Evolutionary conservation across 2,113 vertebrate genomes (phyloP).

Genomic region (Laterallus jamaicensis): DNA sequence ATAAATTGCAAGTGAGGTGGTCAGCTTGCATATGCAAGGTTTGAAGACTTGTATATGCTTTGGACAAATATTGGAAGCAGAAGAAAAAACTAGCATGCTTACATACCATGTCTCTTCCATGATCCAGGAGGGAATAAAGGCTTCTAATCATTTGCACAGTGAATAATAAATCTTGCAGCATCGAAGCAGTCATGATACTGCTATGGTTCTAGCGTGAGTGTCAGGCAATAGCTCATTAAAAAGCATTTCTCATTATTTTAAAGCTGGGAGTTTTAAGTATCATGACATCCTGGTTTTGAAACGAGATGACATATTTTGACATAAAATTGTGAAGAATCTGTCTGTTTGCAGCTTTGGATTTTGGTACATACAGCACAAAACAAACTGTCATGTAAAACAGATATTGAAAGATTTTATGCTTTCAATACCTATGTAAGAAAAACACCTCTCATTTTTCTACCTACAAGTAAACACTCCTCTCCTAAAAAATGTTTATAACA

Average conservation of each 20-base stretch:
- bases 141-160: not conserved
- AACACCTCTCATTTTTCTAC: not conserved
- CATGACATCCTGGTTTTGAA: constrained; percentile 10
- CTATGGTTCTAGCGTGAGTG: not conserved
- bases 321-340: constrained; percentile 18
- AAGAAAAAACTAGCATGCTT: not conserved
- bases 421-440: not conserved
- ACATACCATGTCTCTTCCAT: not conserved
- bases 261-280: constrained; percentile 33
- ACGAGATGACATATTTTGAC: constrained; percentile 50
- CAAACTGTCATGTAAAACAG: constrained; percentile 46
- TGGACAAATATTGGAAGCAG: not conserved
- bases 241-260: not conserved
- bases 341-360: constrained; percentile 33
- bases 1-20: not conserved
- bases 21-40: not conserved
- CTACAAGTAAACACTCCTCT: not conserved
- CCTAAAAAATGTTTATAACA: not conserved
- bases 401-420: constrained; percentile 5
- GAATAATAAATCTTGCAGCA: not conserved
- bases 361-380: constrained; percentile 4
- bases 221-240: not conserved
- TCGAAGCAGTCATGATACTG: not conserved
- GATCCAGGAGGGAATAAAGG: not conserved
- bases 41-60: not conserved